Base-by-base conservation (phyloP, 2,888 invertebrate genomes). In the Drosophila recens region DNA sequence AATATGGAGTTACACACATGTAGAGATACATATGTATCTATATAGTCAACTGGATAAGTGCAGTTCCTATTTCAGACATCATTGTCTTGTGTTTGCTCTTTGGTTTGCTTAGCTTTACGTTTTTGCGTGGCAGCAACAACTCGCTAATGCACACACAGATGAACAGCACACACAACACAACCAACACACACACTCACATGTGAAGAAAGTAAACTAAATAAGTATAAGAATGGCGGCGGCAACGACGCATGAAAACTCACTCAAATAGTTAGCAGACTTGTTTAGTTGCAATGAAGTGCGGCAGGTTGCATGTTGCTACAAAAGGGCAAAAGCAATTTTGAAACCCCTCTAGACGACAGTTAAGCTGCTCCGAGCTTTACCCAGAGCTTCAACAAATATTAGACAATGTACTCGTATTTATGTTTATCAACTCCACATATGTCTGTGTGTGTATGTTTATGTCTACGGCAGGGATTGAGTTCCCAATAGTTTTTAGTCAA, bases 251-350 rank as follows among this genome's bases (percentile, higher is more conserved):
- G 77, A 74, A 76, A 82, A 79, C 82, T 79, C 70, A 87, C 82
- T 82, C 78, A 85, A 86, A 86, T 88, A 88, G 82, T 88, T 85
- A 72, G 77, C 70, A 74, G 74, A 83, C 86, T 84, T 80, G 72
- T 82, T 86, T 75, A 75, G 87, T 78, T 88, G 69, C 87, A 82
- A 83, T 88, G 80, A 86, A 82, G 80, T 82, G 83, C 68, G 58
- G 65, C 67, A 58, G 53, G 79, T 66, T 56, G 67, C 62, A 68
- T 43, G 56, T 33, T n/a, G 57, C 38, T 52, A 45, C 38, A 70
- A 27, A 48, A 30, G 34, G 46, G 46, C 48, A 69, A 46, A 77
- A 70, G 77, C 68, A 85, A 72, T 84, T 84, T 81, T 68, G 68
- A 84, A 69, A 75, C 56, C 69, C 72, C 63, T 49, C 79, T 53